Conservation (phyloP, 2,113 vertebrate genomes). For the Helogale parvula region DNA sequence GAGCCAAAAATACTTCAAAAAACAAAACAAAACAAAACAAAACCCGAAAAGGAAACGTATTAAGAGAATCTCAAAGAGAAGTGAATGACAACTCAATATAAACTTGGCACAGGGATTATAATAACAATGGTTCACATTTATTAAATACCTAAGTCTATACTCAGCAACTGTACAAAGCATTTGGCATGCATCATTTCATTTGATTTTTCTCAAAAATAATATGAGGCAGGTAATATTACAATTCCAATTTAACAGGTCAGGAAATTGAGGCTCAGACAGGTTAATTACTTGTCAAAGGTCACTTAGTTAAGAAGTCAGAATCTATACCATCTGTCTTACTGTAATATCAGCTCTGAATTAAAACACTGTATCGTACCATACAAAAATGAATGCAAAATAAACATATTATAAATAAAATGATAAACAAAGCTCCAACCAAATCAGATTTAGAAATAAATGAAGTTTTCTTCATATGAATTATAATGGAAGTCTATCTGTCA, state of each 20-base stretch:
- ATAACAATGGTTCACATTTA: background rate
- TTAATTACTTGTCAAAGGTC: slow-evolving; percentile 61
- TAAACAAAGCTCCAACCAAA: slow-evolving; percentile 20
- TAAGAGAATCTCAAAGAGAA: slow-evolving; percentile 25
- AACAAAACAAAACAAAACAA: no score
- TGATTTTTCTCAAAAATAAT: slow-evolving; percentile 33
- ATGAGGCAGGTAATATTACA: slow-evolving; percentile 19
- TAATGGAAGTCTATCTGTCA: slow-evolving; percentile 34
- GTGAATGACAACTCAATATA: background rate
- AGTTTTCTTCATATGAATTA: background rate
- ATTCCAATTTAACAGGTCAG: slow-evolving; percentile 56
- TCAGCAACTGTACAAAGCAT: background rate
- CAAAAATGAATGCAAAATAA: slow-evolving; percentile 50
- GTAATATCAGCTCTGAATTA: slow-evolving; percentile 13
- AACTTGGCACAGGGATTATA: background rate
- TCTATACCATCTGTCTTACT: slow-evolving; percentile 30
- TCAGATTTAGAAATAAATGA: slow-evolving; percentile 43
- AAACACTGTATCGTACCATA: background rate
- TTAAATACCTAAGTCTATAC: slow-evolving; percentile 6
- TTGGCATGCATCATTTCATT: background rate
- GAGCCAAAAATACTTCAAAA: background rate
- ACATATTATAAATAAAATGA: slow-evolving; percentile 68
- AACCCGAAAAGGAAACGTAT: background rate
- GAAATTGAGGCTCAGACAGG: slow-evolving; percentile 59
- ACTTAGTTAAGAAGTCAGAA: slow-evolving; percentile 42